These are phyloP conservation scores for Euura saliciscinereae DNA, from an alignment of 1,140 invertebrate species.

Conservation along the genomic window DNA sequence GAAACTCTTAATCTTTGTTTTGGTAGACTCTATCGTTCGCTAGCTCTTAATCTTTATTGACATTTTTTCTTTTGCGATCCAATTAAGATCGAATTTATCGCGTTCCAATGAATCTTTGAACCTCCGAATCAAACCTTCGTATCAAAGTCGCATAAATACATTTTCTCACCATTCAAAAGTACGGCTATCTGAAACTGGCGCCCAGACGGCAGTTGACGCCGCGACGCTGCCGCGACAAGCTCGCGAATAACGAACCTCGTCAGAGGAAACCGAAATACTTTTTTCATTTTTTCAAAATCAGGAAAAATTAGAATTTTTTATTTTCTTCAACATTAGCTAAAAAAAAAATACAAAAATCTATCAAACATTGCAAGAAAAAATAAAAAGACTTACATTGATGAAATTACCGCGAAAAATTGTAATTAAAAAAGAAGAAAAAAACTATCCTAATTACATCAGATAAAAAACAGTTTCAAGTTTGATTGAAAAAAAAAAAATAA, in stretches of 20 bases:
- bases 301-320: too few relatives aligned
- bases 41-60: too few relatives aligned
- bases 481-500: too few relatives aligned
- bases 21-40: too few relatives aligned
- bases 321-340: too few relatives aligned
- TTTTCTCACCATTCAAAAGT: too few relatives aligned
- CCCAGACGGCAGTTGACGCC: conserved; percentile 39
- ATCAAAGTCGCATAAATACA: too few relatives aligned
- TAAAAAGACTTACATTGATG: not conserved
- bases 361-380: not conserved
- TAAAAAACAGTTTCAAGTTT: not conserved
- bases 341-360: not conserved
- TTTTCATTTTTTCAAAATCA: not conserved
- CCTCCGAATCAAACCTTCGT: too few relatives aligned
- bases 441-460: not conserved
- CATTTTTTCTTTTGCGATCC: too few relatives aligned
- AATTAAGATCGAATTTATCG: too few relatives aligned
- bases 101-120: too few relatives aligned
- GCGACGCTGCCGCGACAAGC: conserved; percentile 38
- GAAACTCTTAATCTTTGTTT: too few relatives aligned
- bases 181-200: not conserved
- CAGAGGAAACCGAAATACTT: not conserved
- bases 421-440: not conserved
- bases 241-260: not conserved
- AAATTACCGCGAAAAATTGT: not conserved